Base-by-base conservation (phyloP, 2,888 invertebrate species). In the Anoplius nigerrimus region DNA sequence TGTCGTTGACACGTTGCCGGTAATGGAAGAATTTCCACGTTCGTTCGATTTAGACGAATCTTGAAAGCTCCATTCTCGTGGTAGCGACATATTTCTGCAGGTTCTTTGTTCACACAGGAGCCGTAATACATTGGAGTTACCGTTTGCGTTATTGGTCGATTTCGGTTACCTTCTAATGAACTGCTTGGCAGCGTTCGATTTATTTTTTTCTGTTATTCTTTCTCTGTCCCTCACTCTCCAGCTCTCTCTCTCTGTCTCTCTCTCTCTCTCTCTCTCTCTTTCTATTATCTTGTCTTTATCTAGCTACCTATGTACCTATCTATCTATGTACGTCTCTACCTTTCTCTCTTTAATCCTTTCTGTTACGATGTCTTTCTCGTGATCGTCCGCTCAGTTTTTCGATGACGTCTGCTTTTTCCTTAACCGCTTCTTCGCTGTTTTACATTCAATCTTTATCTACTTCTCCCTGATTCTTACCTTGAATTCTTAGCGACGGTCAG, bases 61-160 rank as follows among this genome's bases (percentile, higher is more conserved):
- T 79, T 91, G 91, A 80, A 91, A 91, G 78, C 91, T 90, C 86
- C 92, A 92, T 85, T 92, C 91, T 79, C 92, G 88, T 66, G 92
- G 92, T 75, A 92, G 82, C 81, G 92, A 92, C 92, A 92, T 92
- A 69, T 81, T 83, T 69, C 70, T 45, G 80, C 76, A 67, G 74
- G 75, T 78, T 71, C 80, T 79, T 78, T 75, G 76, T 78, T 81
- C 74, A 82, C 82, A 77, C 80, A 80, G 79, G 84, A 83, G 87
- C 88, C 88, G 85, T 85, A 84, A 88, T 88, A 86, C 88, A 88
- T 88, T 88, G 87, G 88, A 87, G 78, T 76, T 81, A 69, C 11
- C 74, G 72, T 79, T 34, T 82, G 68, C 78, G 81, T 75, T 70
- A 69, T 78, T 77, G 76, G 43, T 57, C 65, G 51, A 51, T 59